These are phyloP conservation scores for Suricata suricatta DNA, from an alignment of 2,113 vertebrate genomes.

Conservation along the genomic window DNA sequence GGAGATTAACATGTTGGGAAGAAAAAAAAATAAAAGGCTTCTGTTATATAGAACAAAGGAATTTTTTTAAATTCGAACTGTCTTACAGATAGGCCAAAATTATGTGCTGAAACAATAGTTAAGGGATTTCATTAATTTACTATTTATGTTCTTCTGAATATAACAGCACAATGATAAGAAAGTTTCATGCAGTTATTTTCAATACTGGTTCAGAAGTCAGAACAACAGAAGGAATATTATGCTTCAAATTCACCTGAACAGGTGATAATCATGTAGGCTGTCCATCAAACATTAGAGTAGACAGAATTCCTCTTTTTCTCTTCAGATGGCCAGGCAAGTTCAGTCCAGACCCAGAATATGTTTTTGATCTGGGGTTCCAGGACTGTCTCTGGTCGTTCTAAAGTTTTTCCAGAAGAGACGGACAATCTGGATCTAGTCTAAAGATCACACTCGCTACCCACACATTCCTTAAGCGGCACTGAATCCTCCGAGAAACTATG, in stretches of 20 bases:
- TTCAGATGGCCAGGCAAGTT: background rate
- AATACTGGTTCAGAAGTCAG: background rate
- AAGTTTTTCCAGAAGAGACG: background rate
- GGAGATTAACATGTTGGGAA: background rate
- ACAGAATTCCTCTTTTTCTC: background rate
- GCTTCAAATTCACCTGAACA: background rate
- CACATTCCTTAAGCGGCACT: background rate
- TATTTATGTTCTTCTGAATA: background rate
- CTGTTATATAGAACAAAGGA: background rate
- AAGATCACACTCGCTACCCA: background rate
- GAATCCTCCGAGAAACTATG: background rate
- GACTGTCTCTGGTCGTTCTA: background rate
- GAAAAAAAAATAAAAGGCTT: background rate
- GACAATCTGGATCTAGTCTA: background rate
- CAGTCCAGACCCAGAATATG: background rate
- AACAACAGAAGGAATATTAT: background rate
- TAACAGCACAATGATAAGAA: background rate
- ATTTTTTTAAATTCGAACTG: background rate
- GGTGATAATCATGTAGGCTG: background rate
- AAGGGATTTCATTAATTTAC: background rate
- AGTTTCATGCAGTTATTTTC: background rate
- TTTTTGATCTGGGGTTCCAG: background rate
- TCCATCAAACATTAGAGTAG: background rate
- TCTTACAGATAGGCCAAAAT: background rate
- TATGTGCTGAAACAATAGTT: background rate